Conservation (phyloP, 1,140 invertebrate species). For the Phymorhynchus buccinoides region DNA sequence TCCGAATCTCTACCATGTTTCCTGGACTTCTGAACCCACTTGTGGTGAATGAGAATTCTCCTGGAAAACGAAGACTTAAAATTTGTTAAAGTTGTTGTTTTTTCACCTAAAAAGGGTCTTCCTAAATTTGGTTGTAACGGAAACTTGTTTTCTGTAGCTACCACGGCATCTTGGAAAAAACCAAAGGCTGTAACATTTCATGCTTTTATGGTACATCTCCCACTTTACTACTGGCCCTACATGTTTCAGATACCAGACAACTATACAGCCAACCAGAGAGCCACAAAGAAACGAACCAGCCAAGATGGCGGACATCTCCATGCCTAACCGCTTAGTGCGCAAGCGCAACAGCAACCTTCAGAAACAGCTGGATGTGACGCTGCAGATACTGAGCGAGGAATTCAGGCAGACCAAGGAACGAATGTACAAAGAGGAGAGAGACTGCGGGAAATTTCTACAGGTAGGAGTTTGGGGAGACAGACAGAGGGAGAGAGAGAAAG, state of each 20-base stretch:
- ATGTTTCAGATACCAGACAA: background rate
- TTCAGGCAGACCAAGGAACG: constrained; percentile 32
- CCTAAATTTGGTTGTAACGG: too few species aligned
- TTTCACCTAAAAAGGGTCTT: too few species aligned
- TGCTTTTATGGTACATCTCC: too few species aligned
- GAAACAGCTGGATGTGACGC: constrained; percentile 35
- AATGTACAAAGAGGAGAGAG: constrained; percentile 23
- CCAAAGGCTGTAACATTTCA: too few species aligned
- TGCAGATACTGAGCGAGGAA: constrained; percentile 29
- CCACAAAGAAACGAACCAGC: background rate
- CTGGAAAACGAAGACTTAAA: too few species aligned
- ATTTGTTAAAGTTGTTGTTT: too few species aligned
- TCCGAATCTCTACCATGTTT: too few species aligned
- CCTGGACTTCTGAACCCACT: too few species aligned
- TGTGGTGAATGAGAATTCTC: too few species aligned
- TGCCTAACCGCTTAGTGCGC: constrained; percentile 13
- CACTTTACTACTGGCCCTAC: too few species aligned
- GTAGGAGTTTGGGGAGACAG: background rate
- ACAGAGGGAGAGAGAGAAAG: too few species aligned
- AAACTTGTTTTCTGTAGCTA: too few species aligned
- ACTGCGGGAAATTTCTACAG: constrained; percentile 33
- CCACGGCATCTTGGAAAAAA: background rate
- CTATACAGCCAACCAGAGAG: background rate
- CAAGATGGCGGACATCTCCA: constrained; percentile 5
- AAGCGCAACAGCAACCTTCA: constrained; percentile 33